phyloP scores from a whole-genome alignment of 2,888 invertebrate species.

The Nymphalis urticae region DNA sequence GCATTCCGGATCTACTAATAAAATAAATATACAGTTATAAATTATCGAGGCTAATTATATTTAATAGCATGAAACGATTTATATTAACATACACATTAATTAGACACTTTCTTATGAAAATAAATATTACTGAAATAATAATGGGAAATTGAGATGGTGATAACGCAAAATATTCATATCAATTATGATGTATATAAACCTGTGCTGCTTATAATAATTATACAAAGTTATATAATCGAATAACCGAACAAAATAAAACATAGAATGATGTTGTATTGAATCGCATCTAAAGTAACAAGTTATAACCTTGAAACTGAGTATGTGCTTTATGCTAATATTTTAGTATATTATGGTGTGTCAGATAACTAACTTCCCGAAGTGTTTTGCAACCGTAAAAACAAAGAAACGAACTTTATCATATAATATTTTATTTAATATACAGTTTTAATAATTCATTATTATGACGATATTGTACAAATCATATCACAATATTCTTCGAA shows the following conservation, averaged over 20 bases:
- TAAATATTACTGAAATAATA: too few species aligned
- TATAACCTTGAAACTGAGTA: background rate
- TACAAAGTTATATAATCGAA: too few species aligned
- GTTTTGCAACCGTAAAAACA: slow-evolving; percentile 1
- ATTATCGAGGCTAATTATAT: too few species aligned
- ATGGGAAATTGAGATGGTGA: too few species aligned
- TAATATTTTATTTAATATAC: background rate
- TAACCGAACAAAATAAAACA: background rate
- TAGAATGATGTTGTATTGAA: background rate
- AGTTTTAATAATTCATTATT: background rate
- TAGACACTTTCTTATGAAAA: too few species aligned
- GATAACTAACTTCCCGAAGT: background rate
- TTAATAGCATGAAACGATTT: too few species aligned
- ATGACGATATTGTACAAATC: background rate
- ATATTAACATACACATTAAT: too few species aligned
- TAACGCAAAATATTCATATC: too few species aligned
- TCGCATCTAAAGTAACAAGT: background rate
- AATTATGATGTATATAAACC: too few species aligned
- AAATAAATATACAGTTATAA: too few species aligned
- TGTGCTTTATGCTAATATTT: background rate
- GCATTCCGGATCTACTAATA: too few species aligned
- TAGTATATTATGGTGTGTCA: background rate
- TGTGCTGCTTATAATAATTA: too few species aligned
- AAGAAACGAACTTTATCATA: background rate
- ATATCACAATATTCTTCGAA: background rate